These are phyloP conservation scores for Drosophila suzukii DNA, from an alignment of 1,140 invertebrate species.

Conservation along the genomic window DNA sequence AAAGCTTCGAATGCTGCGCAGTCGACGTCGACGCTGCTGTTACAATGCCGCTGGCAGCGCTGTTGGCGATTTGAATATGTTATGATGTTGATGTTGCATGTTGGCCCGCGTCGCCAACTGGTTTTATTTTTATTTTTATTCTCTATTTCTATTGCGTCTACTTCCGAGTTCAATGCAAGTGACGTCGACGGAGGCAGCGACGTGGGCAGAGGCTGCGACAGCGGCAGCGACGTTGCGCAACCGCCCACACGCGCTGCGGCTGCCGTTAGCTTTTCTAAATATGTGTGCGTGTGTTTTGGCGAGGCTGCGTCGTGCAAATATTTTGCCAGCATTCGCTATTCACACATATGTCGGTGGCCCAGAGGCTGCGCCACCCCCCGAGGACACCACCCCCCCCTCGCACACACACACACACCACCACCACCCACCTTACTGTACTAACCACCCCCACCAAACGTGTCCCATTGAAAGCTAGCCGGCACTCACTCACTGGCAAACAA, in stretches of 20 bases:
- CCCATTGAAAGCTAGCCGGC: conserved; percentile 68
- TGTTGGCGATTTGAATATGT: conserved; percentile 75
- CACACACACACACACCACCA: neutral
- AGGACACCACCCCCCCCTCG: conserved; percentile 9
- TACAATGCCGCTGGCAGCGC: conserved; percentile 20
- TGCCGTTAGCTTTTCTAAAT: conserved; percentile 37
- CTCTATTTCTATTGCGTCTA: conserved; percentile 80
- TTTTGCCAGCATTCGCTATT: conserved; percentile 65
- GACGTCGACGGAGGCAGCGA: conserved; percentile 18
- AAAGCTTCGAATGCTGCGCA: conserved; percentile 49
- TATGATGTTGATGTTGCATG: conserved; percentile 73
- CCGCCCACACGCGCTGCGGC: conserved; percentile 65
- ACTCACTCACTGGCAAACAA: conserved; percentile 66
- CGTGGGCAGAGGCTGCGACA: conserved; percentile 20
- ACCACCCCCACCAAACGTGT: conserved; percentile 40
- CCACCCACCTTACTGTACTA: neutral
- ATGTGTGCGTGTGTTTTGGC: conserved; percentile 32
- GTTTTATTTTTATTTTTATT: conserved; percentile 69
- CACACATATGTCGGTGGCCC: conserved; percentile 38
- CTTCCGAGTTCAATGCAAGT: conserved; percentile 79
- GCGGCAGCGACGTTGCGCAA: conserved; percentile 64
- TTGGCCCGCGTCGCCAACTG: conserved; percentile 60
- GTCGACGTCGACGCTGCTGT: conserved; percentile 17
- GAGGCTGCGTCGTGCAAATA: conserved; percentile 77
- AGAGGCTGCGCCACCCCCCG: conserved; percentile 46